A percentile compares a stretch with the other conserved stretches of the same genome.
Conservation (phyloP, 2,113 vertebrate species). For the Clarias macrocephalus region DNA sequence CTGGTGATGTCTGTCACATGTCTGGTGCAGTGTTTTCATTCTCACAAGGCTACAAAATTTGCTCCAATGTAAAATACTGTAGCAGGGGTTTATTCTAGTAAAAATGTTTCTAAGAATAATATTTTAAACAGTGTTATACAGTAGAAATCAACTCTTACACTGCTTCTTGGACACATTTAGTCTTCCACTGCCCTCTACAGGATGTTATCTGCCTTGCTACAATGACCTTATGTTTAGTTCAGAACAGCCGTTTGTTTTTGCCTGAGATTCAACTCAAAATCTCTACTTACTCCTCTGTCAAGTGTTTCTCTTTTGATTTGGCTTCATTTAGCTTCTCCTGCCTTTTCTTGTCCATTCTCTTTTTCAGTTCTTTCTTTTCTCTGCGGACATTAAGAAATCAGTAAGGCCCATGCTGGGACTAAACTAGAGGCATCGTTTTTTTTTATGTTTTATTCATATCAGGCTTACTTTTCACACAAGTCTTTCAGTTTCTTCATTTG, state of each 20-base stretch:
- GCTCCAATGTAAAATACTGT: background rate
- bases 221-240: background rate
- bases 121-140: background rate
- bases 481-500: constrained; percentile 97
- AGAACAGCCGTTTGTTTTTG: background rate
- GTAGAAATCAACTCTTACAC: background rate
- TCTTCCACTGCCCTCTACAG: constrained; percentile 45
- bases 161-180: background rate
- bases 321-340: constrained; percentile 96
- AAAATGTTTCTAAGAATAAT: background rate
- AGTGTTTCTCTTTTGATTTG: constrained; percentile 95
- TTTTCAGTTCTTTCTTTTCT: constrained; percentile 97
- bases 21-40: background rate
- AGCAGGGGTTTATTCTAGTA: background rate
- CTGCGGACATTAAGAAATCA: constrained; percentile 62
- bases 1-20: background rate
- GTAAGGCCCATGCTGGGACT: background rate
- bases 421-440: background rate
- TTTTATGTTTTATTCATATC: background rate
- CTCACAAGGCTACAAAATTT: background rate
- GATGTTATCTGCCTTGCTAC: background rate
- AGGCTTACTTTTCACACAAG: constrained; percentile 90
- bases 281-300: constrained; percentile 90
- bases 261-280: background rate
- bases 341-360: constrained; percentile 97